Evolutionary conservation across 2,113 vertebrate genomes (phyloP), one percentile per base, ranked within the genome.

Genomic region (Triplophysa rosa): DNA sequence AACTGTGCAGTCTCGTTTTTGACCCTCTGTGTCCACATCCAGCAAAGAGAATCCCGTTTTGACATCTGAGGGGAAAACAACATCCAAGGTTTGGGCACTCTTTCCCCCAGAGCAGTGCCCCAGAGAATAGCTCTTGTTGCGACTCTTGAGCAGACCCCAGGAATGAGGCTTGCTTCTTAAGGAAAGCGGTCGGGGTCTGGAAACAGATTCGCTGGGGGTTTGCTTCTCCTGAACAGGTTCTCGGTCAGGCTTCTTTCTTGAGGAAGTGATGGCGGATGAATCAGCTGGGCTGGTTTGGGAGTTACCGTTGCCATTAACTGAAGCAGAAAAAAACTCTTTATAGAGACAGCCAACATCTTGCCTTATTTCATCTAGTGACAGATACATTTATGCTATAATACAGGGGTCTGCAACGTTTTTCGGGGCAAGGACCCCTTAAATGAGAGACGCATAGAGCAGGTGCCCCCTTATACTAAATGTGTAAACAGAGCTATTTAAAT

Each of bases 21-120:
- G 96, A 61, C 95, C 95, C 89, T 97, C 95, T 0, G 91, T 88
- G 67, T 95, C 93, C 56, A 95, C 84, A 77, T 97, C 97, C 86
- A 95, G 92, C 78, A 96, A 90, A 5, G 94, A 94, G 86, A 91
- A 92, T 82, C 90, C 91, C 88, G 85, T 88, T 84, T 90, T 93
- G 77, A 90, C 88, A 70, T 92, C 88, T 0, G 90, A 56, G 29
- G 88, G 79, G 24, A 91, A 87, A 80, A 92, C 78, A 65, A 88
- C 68, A 66, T 79, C 85, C 56, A 91, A 81, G 82, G 65, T 82
- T n/a, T 92, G 88, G 1, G 80, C 89, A 6, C 86, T 72, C 65
- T 16, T 87, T 63, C 83, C 92, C 47, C 92, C 91, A 0, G 87
- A 90, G 84, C 84, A 89, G 86, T 88, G 88, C 23, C 91, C 87